phyloP scores from a whole-genome alignment of 2,113 vertebrate species.

The Ia io region DNA sequence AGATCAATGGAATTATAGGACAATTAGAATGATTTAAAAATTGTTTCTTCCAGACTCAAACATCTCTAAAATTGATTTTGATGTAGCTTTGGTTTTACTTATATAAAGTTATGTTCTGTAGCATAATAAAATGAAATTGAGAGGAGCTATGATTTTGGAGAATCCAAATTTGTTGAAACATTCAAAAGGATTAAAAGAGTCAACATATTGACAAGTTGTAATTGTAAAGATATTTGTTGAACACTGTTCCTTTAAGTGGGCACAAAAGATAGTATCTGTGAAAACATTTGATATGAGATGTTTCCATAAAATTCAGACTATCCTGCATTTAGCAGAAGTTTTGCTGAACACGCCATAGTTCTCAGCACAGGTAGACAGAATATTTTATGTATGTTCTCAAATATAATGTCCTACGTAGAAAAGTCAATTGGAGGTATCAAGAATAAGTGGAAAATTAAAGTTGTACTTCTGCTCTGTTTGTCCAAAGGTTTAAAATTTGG shows the following conservation, averaged over 20 bases:
- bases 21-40: not conserved
- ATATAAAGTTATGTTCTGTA: not conserved
- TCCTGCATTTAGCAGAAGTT: not conserved
- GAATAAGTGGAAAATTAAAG: not conserved
- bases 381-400: not conserved
- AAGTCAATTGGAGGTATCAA: not conserved
- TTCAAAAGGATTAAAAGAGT: not conserved
- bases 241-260: not conserved
- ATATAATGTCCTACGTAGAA: not conserved
- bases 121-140: conserved; percentile 2
- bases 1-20: not conserved
- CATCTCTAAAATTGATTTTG: not conserved
- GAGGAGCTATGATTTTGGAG: not conserved
- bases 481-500: not conserved
- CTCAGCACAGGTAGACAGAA: not conserved
- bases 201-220: not conserved
- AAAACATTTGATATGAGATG: not conserved
- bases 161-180: not conserved
- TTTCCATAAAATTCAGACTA: not conserved
- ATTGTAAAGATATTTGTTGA: not conserved
- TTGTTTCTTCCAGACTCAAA: not conserved
- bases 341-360: not conserved
- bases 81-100: not conserved
- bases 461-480: not conserved
- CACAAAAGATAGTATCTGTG: not conserved